Percentiles rank a stretch among this genome's conserved stretches.
Evolutionary conservation across 2,113 vertebrate species (phyloP).

Genomic region (Rhabdornis inornatus): DNA sequence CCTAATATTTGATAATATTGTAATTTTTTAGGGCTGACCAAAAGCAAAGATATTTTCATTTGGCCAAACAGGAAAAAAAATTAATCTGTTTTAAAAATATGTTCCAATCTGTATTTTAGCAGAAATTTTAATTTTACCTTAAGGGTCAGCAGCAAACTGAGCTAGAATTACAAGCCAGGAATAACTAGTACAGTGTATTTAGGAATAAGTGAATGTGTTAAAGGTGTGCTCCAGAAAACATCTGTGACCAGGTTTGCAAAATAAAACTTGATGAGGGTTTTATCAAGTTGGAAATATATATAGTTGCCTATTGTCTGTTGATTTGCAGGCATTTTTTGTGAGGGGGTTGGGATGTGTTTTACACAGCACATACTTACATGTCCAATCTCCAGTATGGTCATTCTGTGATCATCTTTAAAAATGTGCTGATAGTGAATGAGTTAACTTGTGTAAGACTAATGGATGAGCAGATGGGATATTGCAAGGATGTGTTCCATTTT

Average conservation of each 20-base stretch:
- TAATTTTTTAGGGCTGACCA: background rate
- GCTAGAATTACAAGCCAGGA: background rate
- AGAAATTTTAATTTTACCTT: background rate
- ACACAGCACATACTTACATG: rapidly evolving
- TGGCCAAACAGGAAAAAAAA: background rate
- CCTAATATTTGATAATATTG: background rate
- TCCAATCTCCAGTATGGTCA: background rate
- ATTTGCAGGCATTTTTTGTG: background rate
- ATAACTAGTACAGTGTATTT: background rate
- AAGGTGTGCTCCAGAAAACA: background rate
- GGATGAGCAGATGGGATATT: background rate
- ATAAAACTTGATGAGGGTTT: background rate
- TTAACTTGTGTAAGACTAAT: background rate
- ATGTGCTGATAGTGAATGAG: background rate
- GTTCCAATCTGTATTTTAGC: background rate
- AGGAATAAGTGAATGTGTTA: background rate
- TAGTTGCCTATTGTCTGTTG: background rate
- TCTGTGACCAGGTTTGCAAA: background rate
- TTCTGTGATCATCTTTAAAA: background rate
- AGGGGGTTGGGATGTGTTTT: background rate
- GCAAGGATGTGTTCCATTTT: background rate
- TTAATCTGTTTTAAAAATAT: background rate
- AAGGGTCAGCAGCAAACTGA: background rate
- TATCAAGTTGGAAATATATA: background rate
- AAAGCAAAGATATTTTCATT: background rate